Evolutionary conservation across 23 tunicate genomes (phyloP), one percentile per base, ranked within the genome.

Genomic region (Phallusia fumigata): DNA sequence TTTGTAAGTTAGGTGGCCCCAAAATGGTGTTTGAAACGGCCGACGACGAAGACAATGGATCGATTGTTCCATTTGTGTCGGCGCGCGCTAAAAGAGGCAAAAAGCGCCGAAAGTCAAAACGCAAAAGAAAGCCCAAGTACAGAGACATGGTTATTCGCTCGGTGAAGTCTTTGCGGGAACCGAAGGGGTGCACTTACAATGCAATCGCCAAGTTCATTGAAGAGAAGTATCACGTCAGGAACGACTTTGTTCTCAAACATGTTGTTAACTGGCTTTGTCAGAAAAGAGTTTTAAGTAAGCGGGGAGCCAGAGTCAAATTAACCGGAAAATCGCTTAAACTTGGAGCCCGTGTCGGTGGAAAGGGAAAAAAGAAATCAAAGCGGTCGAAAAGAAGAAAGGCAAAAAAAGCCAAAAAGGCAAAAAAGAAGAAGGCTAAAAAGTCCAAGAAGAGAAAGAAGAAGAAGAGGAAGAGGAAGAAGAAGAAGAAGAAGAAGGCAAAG

Each of bases 241-340:
- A 92, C 79, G 97, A 86, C 73, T 92, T 83, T 53, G 76, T 92
- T 16, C 79, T 92, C 22, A 83, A 84, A 75, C 91, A 92, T 82
- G 90, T 89, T 65, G 53, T 87, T 33, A 84, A 80, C 74, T 92
- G 97, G 97, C 77, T 92, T 0, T 36, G 58, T 16, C 21, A 31
- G 35, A 92, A 92, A 65, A 82, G 77, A 30, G 88, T 87, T 32
- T 65, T 92, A 0, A 0, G 82, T 11, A 87, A 76, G 64, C 45
- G 65, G 26, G 83, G 90, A 6, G 82, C 53, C 31, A 58, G 85
- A 22, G 77, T 88, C 45, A 86, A 80, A 33, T 30, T 88, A 10
- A 83, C 93, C 10, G 93, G 93, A 21, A 83, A 79, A 35, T 36
- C 87, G 19, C 51, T 88, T 28, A 83, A 72, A 26, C 93, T 88